phyloP scores from a whole-genome alignment of 2,113 vertebrate species.

The Anguilla rostrata region DNA sequence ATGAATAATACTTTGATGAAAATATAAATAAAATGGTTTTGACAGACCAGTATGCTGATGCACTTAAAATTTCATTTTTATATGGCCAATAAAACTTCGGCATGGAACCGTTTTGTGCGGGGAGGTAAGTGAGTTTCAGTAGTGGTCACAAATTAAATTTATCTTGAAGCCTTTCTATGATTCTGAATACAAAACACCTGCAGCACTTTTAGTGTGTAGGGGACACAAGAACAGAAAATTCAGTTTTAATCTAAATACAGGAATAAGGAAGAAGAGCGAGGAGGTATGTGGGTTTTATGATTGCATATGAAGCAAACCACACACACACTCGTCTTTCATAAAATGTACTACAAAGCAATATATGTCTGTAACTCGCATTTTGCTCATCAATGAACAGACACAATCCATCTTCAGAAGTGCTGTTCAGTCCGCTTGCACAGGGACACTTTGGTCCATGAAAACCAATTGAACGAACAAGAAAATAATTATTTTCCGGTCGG shows the following conservation, averaged over 20 bases:
- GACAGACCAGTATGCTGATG: neutral
- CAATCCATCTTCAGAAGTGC: neutral
- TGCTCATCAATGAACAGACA: neutral
- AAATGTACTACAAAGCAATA: neutral
- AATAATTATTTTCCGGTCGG: neutral
- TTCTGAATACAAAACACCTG: neutral
- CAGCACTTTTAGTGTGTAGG: neutral
- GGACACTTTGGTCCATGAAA: neutral
- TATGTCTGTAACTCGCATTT: neutral
- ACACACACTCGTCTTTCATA: neutral
- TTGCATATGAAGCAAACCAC: neutral
- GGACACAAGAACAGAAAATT: no score
- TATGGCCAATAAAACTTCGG: neutral
- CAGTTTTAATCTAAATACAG: neutral
- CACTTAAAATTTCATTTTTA: neutral
- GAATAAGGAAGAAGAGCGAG: neutral
- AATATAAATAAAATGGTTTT: constrained; percentile 3
- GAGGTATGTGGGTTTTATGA: neutral
- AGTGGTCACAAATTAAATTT: neutral
- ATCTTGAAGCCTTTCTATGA: neutral
- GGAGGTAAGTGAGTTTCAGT: neutral
- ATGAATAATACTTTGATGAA: neutral
- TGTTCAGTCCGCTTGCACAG: neutral
- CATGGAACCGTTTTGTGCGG: neutral
- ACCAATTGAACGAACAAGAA: neutral